phyloP scores from a whole-genome alignment of 2,113 vertebrate species.

The Perca schrenkii region DNA sequence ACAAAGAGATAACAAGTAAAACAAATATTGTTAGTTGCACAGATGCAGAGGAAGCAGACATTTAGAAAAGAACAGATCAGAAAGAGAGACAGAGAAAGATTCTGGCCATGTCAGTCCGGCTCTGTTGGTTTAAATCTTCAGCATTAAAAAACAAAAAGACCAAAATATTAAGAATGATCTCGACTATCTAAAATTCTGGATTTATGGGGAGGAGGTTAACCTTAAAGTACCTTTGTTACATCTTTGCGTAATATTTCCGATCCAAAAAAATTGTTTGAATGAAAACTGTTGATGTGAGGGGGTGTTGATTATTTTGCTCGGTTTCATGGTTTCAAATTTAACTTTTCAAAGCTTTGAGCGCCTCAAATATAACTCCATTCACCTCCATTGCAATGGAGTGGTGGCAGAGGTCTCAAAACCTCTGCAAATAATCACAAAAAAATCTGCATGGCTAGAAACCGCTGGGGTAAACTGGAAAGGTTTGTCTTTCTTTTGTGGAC shows the following conservation, averaged over 20 bases:
- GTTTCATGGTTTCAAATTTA: background rate
- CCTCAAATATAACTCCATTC: background rate
- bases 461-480: background rate
- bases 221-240: background rate
- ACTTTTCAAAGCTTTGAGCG: background rate
- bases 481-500: background rate
- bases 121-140: constrained; percentile 14
- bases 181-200: background rate
- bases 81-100: constrained; percentile 25
- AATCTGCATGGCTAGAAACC: background rate
- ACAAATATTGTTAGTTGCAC: constrained; percentile 65
- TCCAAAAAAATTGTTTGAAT: background rate
- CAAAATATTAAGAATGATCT: constrained; percentile 25
- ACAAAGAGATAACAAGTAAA: background rate
- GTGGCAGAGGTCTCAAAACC: background rate
- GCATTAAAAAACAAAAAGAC: background rate
- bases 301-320: background rate
- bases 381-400: background rate
- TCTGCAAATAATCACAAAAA: background rate
- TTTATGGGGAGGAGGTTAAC: constrained; percentile 21
- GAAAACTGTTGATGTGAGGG: background rate
- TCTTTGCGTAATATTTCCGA: background rate
- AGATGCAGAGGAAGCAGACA: constrained; percentile 11
- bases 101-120: constrained; percentile 36
- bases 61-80: constrained; percentile 28